Base-by-base conservation (phyloP, 2,888 invertebrate species). In the Thera obeliscata region DNA sequence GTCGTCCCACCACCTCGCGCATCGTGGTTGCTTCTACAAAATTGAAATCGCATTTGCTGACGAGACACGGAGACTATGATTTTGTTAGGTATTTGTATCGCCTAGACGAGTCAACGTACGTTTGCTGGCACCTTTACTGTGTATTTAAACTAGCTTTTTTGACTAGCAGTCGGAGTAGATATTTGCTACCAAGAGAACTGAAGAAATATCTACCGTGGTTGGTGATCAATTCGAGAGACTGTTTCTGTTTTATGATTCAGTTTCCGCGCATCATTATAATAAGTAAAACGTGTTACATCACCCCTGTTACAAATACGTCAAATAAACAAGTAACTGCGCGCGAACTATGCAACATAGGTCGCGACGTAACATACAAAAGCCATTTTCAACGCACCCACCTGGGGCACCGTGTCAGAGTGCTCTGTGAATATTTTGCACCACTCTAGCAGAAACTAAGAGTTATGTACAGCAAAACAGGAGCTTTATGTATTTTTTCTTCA, bases 11-110 rank as follows among this genome's bases (percentile, higher is more conserved):
- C 84, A 83, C 86, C 86, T 83, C 81, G 81, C 84, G 83, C 85
- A 83, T 85, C 87, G 82, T 81, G 83, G 80, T 78, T 83, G 81
- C 84, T 82, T 87, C 86, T 85, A 79, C 79, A 85, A 90, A 91
- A 91, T 92, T 90, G 87, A 91, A 91, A 90, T 93, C 90, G 83
- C 87, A 87, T 91, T 90, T 87, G 82, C 85, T 80, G 82, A 86
- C 84, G 77, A 73, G 62, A 82, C 81, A 80, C 80, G 77, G 82
- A 83, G 80, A 80, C 83, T 81, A 85, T 81, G 83, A 83, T 84
- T 83, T 85, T 83, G 81, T 85, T 85, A 85, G 74, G 74, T 76
- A 70, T 73, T 74, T 61, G 52, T 64, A 60, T 62, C 56, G 49
- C 50, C 52, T 68, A 66, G 6, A 49, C 50, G 49, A 56, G 58